Base-by-base conservation (phyloP, 2,113 vertebrate species). In the Ailurus styani region DNA sequence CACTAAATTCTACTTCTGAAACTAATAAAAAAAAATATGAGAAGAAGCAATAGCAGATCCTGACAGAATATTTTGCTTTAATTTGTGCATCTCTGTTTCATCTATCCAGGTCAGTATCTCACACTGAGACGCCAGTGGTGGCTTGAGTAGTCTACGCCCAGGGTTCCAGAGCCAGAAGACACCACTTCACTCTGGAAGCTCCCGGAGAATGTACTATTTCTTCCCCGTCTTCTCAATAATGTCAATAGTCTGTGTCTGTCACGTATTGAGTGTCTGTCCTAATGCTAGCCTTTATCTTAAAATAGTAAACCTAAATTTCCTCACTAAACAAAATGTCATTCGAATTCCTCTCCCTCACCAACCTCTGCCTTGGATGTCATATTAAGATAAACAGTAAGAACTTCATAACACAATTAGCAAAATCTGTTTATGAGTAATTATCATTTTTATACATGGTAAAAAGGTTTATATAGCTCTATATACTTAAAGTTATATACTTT, bases 271-370 rank as follows among this genome's bases (percentile, higher is more conserved):
- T 29, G 6, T 90, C 50, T 83, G 15, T 6, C 77, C 9, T 64
- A 93, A 96, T 93, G 21, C 5, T 52, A 85, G 87, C 18, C 75
- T 17, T 79, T 31, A 47, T 91, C 77, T 96, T 97, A 81, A 78
- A 96, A 96, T 2, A 68, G 11, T 42, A 54, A 64, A 54, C 29
- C 79, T 84, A 97, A 93, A 81, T 18, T 8, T 89, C 7, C 50
- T 87, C 15, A 75, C 79, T 92, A 47, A 79, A 89, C 15, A 15
- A 75, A 78, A 55, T 15, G 45, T 2, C 57, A 5, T 52, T 42
- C 70, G 0, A 85, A 40, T 40, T 60, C 94, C 52, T 14, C 52
- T 52, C 52, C 52, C 52, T 52, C 9, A n/a, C n/a, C n/a, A n/a
- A n/a, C n/a, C 42, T 27, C 3, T 20, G 4, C 50, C 29, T 78